These are phyloP conservation scores for Rhyacichthys aspro DNA, from an alignment of 2,797 vertebrate species.

Conservation along the genomic window DNA sequence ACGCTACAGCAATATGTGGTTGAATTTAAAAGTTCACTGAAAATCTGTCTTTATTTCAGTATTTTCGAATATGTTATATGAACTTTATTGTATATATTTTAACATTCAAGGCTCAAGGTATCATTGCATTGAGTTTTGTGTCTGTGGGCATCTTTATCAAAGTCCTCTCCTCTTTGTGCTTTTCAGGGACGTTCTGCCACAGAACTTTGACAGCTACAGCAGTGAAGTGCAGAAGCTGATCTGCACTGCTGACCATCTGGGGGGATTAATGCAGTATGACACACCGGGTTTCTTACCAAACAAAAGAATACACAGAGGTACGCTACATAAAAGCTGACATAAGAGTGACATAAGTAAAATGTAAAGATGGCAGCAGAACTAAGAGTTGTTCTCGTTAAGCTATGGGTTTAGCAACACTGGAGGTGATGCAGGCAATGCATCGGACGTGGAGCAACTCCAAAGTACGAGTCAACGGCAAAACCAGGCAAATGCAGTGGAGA, in stretches of 20 bases:
- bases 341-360: neutral
- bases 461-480: conserved; percentile 94
- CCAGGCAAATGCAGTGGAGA: conserved; percentile 96
- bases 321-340: neutral
- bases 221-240: conserved; percentile 91
- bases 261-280: conserved; percentile 95
- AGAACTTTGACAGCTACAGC: conserved; percentile 94
- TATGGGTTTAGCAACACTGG: conserved; percentile 94
- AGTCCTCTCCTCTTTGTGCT: neutral
- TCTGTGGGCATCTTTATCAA: neutral
- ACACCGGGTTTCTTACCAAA: conserved; percentile 95
- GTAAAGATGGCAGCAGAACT: no score
- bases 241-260: conserved; percentile 92
- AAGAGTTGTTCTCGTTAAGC: conserved; percentile 71
- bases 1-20: neutral
- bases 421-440: conserved; percentile 97
- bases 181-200: conserved; percentile 91
- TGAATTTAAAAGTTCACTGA: no score
- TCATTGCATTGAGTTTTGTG: no score
- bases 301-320: conserved; percentile 96
- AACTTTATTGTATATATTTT: no score
- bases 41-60: no score
- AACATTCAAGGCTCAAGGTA: no score
- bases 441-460: conserved; percentile 96
- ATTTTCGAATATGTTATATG: no score